Evolutionary conservation across 2,888 invertebrate species (phyloP), one percentile per base, ranked within the genome.

Genomic region (Philereme transversata): DNA sequence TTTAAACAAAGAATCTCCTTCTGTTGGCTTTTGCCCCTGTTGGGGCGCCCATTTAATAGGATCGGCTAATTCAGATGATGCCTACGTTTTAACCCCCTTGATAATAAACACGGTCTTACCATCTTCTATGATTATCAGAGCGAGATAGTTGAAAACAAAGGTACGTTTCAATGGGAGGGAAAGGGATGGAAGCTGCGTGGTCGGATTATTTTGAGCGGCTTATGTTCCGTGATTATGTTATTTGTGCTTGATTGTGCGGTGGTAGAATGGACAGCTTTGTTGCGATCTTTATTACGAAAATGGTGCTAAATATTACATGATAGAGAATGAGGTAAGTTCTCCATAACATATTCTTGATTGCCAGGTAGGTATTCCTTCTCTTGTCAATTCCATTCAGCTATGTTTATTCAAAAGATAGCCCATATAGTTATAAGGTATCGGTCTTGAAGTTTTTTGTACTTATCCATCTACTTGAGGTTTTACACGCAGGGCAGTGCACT

Each of bases 21-120:
- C 86, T 90, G 88, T 89, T 88, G 83, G 89, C 90, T 87, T 88
- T 84, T 87, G 79, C 86, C 85, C 86, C 81, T 73, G 76, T 75
- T 76, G 70, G 80, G 69, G 87, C 78, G 81, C 78, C 82, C 81
- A 83, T 84, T 87, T 89, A 91, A 90, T 90, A 79, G 85, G 86
- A 88, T 88, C 86, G 85, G 79, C 84, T 91, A 90, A 91, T 90
- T 90, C 88, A 79, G 75, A 90, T 89, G 88, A 86, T 86, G 83
- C 77, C 85, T 82, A 81, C 84, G 80, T 82, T 84, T 84, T 82
- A 83, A 87, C 83, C 86, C 88, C 84, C 87, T 82, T 83, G 78
- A 75, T 90, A 87, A 88, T 88, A 86, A 83, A 82, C 82, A 79
- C 80, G 77, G 69, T 75, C 1, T 22, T 22, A 22, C 22, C 22